Conservation (phyloP, 2,113 vertebrate species). For the Rhea americana region DNA sequence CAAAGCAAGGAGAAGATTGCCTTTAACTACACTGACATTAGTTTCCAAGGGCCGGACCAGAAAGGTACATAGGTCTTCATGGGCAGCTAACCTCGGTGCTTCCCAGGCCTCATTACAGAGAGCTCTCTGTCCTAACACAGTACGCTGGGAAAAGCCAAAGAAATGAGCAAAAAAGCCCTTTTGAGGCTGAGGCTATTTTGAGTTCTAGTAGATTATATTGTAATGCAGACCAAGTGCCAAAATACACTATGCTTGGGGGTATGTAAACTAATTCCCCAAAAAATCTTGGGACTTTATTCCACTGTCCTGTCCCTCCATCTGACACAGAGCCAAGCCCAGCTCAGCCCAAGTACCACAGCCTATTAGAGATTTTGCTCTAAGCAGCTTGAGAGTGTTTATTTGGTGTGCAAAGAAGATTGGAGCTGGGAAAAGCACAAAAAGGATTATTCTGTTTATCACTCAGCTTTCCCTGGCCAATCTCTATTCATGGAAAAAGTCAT, state of each 20-base stretch:
- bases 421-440: conserved; percentile 71
- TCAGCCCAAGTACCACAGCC: conserved; percentile 55
- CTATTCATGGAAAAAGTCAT: conserved; percentile 73
- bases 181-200: conserved; percentile 52
- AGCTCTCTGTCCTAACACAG: neutral
- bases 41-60: neutral
- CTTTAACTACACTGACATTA: neutral
- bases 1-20: neutral
- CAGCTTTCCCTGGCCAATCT: conserved; percentile 67
- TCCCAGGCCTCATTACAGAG: neutral
- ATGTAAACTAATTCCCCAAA: conserved; percentile 61
- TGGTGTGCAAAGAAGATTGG: conserved; percentile 74
- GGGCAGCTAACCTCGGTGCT: fast-evolving
- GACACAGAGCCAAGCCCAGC: conserved; percentile 55
- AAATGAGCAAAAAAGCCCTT: conserved; percentile 24
- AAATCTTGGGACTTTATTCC: conserved; percentile 54
- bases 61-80: fast-evolving
- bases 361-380: conserved; percentile 71
- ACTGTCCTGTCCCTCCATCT: conserved; percentile 59
- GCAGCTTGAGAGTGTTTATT: conserved; percentile 76
- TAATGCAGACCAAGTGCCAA: conserved; percentile 65
- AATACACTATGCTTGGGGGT: conserved; percentile 67
- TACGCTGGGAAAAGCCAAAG: conserved; percentile 53
- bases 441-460: conserved; percentile 74
- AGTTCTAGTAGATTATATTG: conserved; percentile 54